These are phyloP conservation scores for Eupeodes luniger DNA, from an alignment of 2,888 invertebrate species.

Conservation along the genomic window DNA sequence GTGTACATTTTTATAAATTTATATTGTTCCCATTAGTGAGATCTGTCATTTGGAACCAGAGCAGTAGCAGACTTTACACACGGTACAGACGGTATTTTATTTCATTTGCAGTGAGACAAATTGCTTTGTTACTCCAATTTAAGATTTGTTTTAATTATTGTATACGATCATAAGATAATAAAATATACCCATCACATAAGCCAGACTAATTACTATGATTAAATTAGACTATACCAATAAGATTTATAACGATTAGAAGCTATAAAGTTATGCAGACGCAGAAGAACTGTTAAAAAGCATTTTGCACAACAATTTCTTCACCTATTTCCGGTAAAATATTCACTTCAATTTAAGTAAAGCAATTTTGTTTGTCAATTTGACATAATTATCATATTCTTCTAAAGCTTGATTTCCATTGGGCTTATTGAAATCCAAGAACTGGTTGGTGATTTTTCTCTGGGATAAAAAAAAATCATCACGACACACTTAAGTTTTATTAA, in stretches of 20 bases:
- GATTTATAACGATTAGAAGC: neutral
- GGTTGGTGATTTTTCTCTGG: too few relatives aligned
- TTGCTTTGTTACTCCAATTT: conserved; percentile 25
- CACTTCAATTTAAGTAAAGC: too few relatives aligned
- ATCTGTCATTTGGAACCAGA: conserved; percentile 49
- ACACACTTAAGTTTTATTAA: neutral
- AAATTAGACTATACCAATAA: neutral
- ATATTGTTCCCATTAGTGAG: conserved; percentile 33
- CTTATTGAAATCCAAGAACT: too few relatives aligned
- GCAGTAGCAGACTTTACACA: neutral
- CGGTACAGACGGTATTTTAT: neutral
- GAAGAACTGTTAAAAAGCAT: neutral
- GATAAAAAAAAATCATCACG: too few relatives aligned
- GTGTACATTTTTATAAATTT: neutral
- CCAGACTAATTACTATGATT: conserved; percentile 18
- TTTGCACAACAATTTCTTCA: neutral
- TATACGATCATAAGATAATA: conserved; percentile 5
- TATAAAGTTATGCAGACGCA: neutral
- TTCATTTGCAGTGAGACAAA: conserved; percentile 24
- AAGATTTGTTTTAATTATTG: conserved; percentile 29
- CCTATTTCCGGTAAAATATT: too few relatives aligned
- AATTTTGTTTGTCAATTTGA: too few relatives aligned
- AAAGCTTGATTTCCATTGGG: too few relatives aligned
- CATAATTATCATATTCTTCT: too few relatives aligned
- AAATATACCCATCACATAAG: conserved; percentile 3